Conservation (phyloP, 2,113 vertebrate species). For the Corythornis cristatus region DNA sequence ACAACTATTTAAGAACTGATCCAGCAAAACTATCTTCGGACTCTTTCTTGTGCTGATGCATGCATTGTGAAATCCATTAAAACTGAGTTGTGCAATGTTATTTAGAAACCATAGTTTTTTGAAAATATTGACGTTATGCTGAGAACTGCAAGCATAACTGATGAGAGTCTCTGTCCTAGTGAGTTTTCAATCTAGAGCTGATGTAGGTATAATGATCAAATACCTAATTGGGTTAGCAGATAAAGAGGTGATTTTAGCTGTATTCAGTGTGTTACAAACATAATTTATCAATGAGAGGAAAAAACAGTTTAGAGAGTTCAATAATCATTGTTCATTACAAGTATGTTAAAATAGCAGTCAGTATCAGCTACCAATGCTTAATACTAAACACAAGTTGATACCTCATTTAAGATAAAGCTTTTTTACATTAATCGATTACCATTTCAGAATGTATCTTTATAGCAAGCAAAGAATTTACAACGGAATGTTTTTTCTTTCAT, state of each 20-base stretch:
- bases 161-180: neutral
- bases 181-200: neutral
- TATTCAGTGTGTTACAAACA: neutral
- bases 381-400: neutral
- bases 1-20: slow-evolving; percentile 1
- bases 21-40: neutral
- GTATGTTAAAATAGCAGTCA: neutral
- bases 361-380: neutral
- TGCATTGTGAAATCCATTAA: neutral
- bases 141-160: neutral
- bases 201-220: neutral
- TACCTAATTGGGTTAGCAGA: neutral
- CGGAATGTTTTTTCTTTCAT: neutral
- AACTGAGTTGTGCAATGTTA: neutral
- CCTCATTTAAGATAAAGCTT: neutral
- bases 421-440: neutral
- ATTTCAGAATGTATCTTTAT: neutral
- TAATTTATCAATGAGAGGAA: neutral
- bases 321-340: neutral
- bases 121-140: slow-evolving; percentile 5
- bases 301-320: neutral
- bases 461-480: neutral
- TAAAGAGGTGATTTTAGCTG: neutral
- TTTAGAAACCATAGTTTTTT: neutral
- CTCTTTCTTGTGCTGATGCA: neutral